Conservation (phyloP, 2,113 vertebrate species). For the Colius striatus region DNA sequence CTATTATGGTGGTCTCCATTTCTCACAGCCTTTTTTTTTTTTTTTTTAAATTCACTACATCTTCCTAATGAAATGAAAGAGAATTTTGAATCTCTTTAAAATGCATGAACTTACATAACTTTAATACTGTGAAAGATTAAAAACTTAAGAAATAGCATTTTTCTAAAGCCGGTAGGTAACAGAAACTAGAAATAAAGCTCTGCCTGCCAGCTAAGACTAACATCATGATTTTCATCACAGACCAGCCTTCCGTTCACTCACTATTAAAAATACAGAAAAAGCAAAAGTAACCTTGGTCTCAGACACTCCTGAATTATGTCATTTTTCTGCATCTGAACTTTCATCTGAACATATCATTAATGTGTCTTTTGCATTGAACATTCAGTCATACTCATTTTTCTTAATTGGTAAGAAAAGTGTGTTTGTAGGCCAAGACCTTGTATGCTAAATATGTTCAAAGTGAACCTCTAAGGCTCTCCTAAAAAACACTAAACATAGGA, state of each 20-base stretch:
- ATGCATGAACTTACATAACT: not conserved
- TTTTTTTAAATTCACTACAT: not conserved
- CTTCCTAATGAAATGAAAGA: not conserved
- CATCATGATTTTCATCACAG: not conserved
- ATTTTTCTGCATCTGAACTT: slow-evolving; percentile 12
- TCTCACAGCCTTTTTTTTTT: not conserved
- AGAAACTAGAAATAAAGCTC: not conserved
- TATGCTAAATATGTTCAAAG: slow-evolving; percentile 73
- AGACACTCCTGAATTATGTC: not conserved
- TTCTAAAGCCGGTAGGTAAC: not conserved
- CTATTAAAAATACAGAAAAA: not conserved
- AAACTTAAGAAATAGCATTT: not conserved
- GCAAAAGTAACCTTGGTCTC: not conserved
- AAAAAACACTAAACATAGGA: slow-evolving; percentile 47
- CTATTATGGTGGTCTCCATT: not conserved
- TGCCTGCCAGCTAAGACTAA: not conserved
- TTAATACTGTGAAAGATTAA: not conserved
- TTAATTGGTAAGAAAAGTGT: slow-evolving; percentile 66
- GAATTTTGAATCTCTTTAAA: not conserved
- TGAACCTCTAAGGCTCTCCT: slow-evolving; percentile 65
- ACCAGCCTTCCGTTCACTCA: not conserved
- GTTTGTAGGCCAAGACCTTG: slow-evolving; percentile 61
- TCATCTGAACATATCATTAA: not conserved
- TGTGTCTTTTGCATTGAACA: not conserved
- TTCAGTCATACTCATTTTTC: slow-evolving; percentile 15